A percentile compares a stretch with the other conserved stretches of the same genome.
These are phyloP conservation scores for Lanius collurio DNA, from an alignment of 2,113 vertebrate genomes.

Conservation along the genomic window DNA sequence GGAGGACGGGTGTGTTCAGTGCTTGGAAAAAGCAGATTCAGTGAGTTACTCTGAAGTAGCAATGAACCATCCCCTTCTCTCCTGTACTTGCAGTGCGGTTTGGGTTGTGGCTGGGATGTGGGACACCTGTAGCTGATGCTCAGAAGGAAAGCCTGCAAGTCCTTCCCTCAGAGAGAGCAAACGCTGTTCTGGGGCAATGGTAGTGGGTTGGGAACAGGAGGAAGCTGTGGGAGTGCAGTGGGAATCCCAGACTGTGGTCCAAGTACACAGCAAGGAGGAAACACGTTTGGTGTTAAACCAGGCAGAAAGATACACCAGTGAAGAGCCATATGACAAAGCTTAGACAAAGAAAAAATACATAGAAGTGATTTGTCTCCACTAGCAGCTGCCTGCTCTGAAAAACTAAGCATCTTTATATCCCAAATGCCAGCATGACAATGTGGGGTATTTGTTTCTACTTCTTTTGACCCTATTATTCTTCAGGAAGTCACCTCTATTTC, in stretches of 20 bases:
- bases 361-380: background rate
- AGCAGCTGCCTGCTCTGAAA: background rate
- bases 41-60: background rate
- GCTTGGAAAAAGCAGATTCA: background rate
- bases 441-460: background rate
- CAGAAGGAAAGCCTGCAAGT: background rate
- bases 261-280: background rate
- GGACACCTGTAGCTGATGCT: background rate
- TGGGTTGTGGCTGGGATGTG: background rate
- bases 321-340: background rate
- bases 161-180: background rate
- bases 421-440: fast-evolving
- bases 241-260: fast-evolving
- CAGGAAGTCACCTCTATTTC: background rate
- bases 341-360: background rate
- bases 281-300: fast-evolving
- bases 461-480: background rate
- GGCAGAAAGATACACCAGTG: background rate
- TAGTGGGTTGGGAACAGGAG: background rate
- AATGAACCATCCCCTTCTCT: background rate
- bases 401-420: background rate
- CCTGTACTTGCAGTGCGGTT: background rate
- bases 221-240: background rate
- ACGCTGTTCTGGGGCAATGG: background rate
- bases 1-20: background rate